Base-by-base conservation (phyloP, 1,140 invertebrate species). In the Drosophila repletoides region DNA sequence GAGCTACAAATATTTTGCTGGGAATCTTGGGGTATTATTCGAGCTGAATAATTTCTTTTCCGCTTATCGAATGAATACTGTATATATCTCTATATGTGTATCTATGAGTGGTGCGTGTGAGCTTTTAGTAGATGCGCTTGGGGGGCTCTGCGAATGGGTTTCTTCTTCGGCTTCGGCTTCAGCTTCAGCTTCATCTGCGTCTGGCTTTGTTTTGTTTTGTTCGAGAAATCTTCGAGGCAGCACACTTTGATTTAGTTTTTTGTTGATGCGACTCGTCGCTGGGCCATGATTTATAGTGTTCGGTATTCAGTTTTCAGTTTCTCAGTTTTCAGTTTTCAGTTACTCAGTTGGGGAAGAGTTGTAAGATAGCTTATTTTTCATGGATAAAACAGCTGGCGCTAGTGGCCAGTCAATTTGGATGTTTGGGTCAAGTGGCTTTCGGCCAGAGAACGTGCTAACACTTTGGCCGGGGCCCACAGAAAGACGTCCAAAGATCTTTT, bases 361-460 rank as follows among this genome's bases (percentile, higher is more conserved):
- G 14, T 19, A 15, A 46, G 40, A n/a, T n/a, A 55, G 43, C 52
- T 56, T 24, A 22, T 48, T 38, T 21, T 12, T 33, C 19, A 28
- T 48, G 21, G 21, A 48, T 17, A 7, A n/a, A 24, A 4, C 3
- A 14, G 28, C 46, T 38, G 76, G 76, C 76, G 76, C 76, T 79
- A 76, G 76, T 38, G 10, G 5, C 40, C 14, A 9, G 29, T 36
- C 22, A 45, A 46, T 21, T 34, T 26, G 29, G 21, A n/a, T 17
- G 46, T 17, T 14, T 45, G 72, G 76, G 67, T 72, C 76, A 56
- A 65, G 69, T 70, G 45, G 64, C 79, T 72, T 59, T 59, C 12
- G 43, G 60, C 70, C 38, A 68, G 22, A 84, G 79, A 84, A 79
- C 74, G 79, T 83, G 79, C 79, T 61, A 83, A 84, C 80, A 84